Base-by-base conservation (phyloP, 2,797 vertebrate genomes). In the Danio choprae region DNA sequence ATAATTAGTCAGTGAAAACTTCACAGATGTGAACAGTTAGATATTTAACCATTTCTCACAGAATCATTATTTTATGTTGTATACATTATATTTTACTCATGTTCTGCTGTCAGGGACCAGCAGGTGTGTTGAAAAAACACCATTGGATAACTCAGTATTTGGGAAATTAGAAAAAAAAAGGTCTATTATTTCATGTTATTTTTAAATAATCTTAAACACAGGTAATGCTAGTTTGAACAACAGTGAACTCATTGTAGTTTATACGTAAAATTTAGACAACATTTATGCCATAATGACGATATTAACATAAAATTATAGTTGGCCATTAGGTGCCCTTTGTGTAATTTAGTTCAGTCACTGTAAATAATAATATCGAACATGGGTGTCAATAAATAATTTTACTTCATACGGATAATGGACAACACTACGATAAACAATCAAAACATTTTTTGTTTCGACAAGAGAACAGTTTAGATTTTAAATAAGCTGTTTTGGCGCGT, bases 401-500 rank as follows among this genome's bases (percentile, higher is more conserved):
- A n/a, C n/a, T n/a, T n/a, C n/a, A n/a, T n/a, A n/a, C n/a, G n/a
- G n/a, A 3, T 18, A 15, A 58, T 1, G 43, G n/a, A 48, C 6
- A 46, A 11, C 2, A 40, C 9, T 18, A 40, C 4, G 48, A 22
- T 6, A 36, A 2, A 29, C 41, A 9, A 3, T 4, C 13, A 50
- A 11, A 74, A 16, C 29, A 29, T 3, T 29, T n/a, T 29, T 29
- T 29, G 13, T 36, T 38, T 29, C 3, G 41, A 43, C 63, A 15
- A 79, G 22, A 44, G 9, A 7, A 36, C 44, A 8, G 48, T n/a
- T 36, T 51, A 6, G 2, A 15, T n/a, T 80, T 74, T 71, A 50
- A 50, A 82, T 74, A 29, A 38, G 18, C n/a, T 12, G 15, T 81
- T 84, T 88, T 86, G 85, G 87, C 86, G 87, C 78, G 74, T 64